Conservation (phyloP, 1,140 invertebrate species). For the Mesaphorura yosii region DNA sequence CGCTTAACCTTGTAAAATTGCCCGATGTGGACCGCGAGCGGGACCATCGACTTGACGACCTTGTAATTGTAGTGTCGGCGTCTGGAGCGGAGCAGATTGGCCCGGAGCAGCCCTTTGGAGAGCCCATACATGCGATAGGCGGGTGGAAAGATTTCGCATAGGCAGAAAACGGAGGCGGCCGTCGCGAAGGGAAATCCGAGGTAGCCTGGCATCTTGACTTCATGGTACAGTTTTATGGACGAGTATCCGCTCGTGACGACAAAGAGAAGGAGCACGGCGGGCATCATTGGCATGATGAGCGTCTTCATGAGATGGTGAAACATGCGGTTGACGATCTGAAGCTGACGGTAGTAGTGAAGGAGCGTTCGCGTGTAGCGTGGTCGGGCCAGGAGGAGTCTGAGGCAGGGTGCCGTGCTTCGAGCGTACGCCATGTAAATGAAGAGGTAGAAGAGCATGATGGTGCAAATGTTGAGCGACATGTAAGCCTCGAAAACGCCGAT, state of each 20-base stretch:
- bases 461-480: neutral
- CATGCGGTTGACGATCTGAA: neutral
- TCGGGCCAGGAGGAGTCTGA: neutral
- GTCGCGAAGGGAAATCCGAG: neutral
- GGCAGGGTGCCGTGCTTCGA: neutral
- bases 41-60: too few species aligned
- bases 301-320: neutral
- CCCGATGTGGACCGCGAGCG: too few species aligned
- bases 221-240: neutral
- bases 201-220: neutral
- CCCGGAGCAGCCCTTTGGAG: too few species aligned
- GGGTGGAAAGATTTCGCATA: too few species aligned
- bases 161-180: too few species aligned
- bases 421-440: neutral
- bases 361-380: too few species aligned
- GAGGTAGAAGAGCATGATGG: neutral
- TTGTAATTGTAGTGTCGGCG: too few species aligned
- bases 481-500: neutral
- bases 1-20: too few species aligned
- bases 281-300: neutral
- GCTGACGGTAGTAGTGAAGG: too few species aligned
- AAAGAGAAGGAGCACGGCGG: neutral
- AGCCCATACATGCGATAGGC: too few species aligned
- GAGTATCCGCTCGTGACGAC: neutral
- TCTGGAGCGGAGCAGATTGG: too few species aligned